Conservation (phyloP, 2,797 vertebrate genomes). For the Tolypeutes matacus region DNA sequence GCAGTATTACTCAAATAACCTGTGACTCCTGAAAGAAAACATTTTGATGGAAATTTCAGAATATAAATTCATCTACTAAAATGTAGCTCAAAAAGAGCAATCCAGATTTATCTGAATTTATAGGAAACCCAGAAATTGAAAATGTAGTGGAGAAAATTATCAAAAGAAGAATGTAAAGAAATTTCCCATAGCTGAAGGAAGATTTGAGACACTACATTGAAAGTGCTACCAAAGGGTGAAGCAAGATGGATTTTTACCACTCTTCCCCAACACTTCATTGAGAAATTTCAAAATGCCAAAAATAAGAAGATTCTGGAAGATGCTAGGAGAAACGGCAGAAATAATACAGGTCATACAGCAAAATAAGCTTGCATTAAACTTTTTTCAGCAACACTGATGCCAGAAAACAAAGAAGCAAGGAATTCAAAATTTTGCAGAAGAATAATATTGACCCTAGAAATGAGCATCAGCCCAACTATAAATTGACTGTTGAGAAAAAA, state of each 20-base stretch:
- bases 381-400: too few relatives aligned
- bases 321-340: background rate
- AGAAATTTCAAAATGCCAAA: background rate
- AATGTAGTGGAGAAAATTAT: background rate
- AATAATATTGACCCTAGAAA: too few relatives aligned
- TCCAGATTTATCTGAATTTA: background rate
- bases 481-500: too few relatives aligned
- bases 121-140: background rate
- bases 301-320: background rate
- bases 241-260: background rate
- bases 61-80: background rate
- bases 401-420: too few relatives aligned
- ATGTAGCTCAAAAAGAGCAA: background rate
- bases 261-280: background rate
- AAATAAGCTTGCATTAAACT: background rate
- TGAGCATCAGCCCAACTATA: too few relatives aligned
- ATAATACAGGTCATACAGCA: background rate
- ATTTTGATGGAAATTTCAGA: background rate
- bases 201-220: background rate
- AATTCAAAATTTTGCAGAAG: too few relatives aligned
- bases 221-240: background rate
- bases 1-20: constrained; percentile 78
- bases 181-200: background rate
- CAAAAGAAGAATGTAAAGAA: background rate
- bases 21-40: background rate